Base-by-base conservation (phyloP, 1,140 invertebrate genomes). In the Ceratina calcarata region DNA sequence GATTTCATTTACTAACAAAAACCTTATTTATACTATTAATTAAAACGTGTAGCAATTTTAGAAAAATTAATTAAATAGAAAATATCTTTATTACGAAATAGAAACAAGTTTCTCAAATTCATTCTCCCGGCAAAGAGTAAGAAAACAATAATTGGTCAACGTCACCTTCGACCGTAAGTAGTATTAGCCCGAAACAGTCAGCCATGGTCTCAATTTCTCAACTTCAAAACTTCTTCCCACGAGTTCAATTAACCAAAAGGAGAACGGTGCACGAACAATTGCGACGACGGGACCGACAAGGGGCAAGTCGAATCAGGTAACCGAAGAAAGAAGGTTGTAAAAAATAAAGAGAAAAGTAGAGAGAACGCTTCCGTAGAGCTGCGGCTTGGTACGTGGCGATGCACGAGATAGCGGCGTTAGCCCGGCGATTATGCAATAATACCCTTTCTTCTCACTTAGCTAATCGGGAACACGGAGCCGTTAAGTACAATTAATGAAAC, bases 401-500 rank as follows among this genome's bases (percentile, higher is more conserved):
- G 51, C 51, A 53, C 18, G 24, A 66, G 32, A 22, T 32, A 57
- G 27, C 22, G 45, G 51, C n/a, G 76, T 64, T 78, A 71, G 61
- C 15, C 53, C 37, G 71, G 12, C 76, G 76, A 78, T 78, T 74
- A 74, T 67, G 61, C 62, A 66, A 73, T 60, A 37, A 58, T 68
- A 67, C 45, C 61, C 32, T 53, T 66, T 51, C 37, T 62, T 57
- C 45, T 65, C 32, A 32, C 53, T 45, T 45, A 45, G 37, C 70
- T 61, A 62, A 78, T 79, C 53, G 68, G 58, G 20, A 71, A 71
- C 69, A 53, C 75, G 32, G n/a, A 45, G 15, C 37, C 16, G 49
- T 45, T 51, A 51, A 71, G 67, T 70, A 71, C 58, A 51, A 78
- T 78, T 78, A 78, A 78, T 78, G 75, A 78, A 78, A 78, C 68